Conservation (phyloP, 2,888 invertebrate species). For the Netelia virgata region DNA sequence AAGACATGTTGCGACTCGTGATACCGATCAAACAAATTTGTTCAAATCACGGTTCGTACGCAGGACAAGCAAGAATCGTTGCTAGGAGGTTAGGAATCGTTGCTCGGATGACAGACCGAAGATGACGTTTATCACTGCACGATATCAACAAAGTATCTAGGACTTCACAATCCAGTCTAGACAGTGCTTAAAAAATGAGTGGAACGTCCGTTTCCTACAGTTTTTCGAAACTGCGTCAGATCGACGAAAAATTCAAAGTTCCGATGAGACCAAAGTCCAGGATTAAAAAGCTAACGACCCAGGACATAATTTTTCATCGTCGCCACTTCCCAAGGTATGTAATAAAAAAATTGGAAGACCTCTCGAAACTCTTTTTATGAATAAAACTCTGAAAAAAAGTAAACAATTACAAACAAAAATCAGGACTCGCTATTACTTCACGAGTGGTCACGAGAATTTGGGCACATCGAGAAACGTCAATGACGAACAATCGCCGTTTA, state of each 20-base stretch:
- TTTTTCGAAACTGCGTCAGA: constrained; percentile 67
- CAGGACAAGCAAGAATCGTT: constrained; percentile 37
- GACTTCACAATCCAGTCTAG: constrained; percentile 14
- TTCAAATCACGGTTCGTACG: not conserved
- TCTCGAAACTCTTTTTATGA: not conserved
- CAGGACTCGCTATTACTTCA: constrained; percentile 78
- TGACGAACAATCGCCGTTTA: constrained; percentile 84
- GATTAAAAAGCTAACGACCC: constrained; percentile 66
- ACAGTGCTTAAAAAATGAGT: constrained; percentile 69
- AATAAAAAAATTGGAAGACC: not conserved
- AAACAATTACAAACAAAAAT: not conserved
- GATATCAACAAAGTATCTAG: not conserved
- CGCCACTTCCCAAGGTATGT: constrained; percentile 73
- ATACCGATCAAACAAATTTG: constrained; percentile 17
- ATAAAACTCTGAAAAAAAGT: not conserved
- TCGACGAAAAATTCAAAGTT: constrained; percentile 70
- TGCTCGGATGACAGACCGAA: not conserved
- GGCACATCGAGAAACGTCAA: constrained; percentile 79
- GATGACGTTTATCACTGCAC: not conserved
- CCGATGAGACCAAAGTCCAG: constrained; percentile 58
- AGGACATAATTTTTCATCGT: constrained; percentile 73
- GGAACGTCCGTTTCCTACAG: constrained; percentile 67
- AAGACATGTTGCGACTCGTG: not conserved
- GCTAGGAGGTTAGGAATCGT: constrained; percentile 18
- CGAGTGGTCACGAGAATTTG: constrained; percentile 76